Evolutionary conservation across 2,888 invertebrate genomes (phyloP).

Genomic region (Apeira syringaria): DNA sequence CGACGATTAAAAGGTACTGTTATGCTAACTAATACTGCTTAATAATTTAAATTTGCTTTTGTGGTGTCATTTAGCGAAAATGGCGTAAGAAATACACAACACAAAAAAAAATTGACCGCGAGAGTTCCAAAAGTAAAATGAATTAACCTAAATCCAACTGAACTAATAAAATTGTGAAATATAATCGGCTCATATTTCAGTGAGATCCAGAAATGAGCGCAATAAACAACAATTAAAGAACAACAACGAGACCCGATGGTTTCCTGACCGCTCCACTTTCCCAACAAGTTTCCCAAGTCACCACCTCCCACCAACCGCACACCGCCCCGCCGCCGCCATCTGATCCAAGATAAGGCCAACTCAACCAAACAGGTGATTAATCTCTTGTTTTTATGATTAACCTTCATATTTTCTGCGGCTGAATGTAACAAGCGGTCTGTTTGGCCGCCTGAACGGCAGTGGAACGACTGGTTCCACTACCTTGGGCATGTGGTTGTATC

Average conservation of each 20-base stretch:
- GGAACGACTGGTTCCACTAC: too few relatives aligned
- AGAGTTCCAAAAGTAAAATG: conserved; percentile 1
- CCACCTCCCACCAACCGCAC: too few relatives aligned
- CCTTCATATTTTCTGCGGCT: conserved; percentile 7
- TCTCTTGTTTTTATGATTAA: conserved; percentile 8
- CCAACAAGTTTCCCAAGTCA: conserved; percentile 4
- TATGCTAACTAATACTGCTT: too few relatives aligned
- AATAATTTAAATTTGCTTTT: too few relatives aligned
- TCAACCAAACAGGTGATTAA: conserved; percentile 13
- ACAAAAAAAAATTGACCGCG: background rate
- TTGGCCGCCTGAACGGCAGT: too few relatives aligned
- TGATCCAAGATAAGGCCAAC: conserved; percentile 7
- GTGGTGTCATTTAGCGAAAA: too few relatives aligned
- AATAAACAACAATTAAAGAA: conserved; percentile 17
- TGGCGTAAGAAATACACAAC: too few relatives aligned
- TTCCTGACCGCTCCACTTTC: conserved; percentile 1
- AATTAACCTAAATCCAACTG: conserved; percentile 8
- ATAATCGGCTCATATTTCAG: conserved; percentile 17
- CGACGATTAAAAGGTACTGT: too few relatives aligned
- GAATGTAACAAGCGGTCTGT: conserved; percentile 10
- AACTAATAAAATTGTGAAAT: conserved; percentile 9
- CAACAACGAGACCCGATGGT: conserved; percentile 4
- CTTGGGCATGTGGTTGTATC: too few relatives aligned
- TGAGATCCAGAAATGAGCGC: conserved; percentile 2
- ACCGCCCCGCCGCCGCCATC: background rate